Evolutionary conservation across 2,888 invertebrate species (phyloP), one percentile per base, ranked within the genome.

Genomic region (Melipona bicolor): DNA sequence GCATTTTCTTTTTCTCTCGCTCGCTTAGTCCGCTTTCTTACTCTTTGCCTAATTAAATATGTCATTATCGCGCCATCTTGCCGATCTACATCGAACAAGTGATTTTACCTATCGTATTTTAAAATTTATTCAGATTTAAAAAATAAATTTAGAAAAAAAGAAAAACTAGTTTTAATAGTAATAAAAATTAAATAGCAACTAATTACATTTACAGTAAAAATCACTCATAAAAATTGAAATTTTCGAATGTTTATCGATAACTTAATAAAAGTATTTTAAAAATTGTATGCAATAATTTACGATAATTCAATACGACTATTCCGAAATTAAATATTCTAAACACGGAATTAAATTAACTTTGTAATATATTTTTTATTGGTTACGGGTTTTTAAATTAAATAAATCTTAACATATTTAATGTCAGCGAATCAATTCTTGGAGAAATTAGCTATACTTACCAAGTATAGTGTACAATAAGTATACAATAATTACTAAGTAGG

Each of bases 21-120:
- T 61, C 75, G 19, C 17, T 61, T 24, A 4, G 49, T 21, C 54
- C 49, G n/a, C 67, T 68, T 81, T 83, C 83, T 81, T 76, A n/a
- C 64, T 70, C 82, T 56, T 76, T 80, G 80, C 80, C 80, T 75
- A 76, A 83, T 83, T 81, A 71, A 83, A 76, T 43, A 24, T 71
- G 75, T 27, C 75, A 68, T 62, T 36, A n/a, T 27, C 21, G 71
- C 83, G 81, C 83, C 83, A 83, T 67, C 83, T 83, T 71, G 50
- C 71, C n/a, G 59, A n/a, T 32, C n/a, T 24, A 21, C 15, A 36
- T 50, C 17, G 56, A 76, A 71, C 76, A 27, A 76, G 21, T 50
- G 49, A 50, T 61, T 69, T 80, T 27, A 17, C 24, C 56, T 67
- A 6, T 32, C 36, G 43, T 36, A 52, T 36, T n/a, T 56, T 3